Evolutionary conservation across 2,888 invertebrate genomes (phyloP).

Genomic region (Geophilus truncorum): DNA sequence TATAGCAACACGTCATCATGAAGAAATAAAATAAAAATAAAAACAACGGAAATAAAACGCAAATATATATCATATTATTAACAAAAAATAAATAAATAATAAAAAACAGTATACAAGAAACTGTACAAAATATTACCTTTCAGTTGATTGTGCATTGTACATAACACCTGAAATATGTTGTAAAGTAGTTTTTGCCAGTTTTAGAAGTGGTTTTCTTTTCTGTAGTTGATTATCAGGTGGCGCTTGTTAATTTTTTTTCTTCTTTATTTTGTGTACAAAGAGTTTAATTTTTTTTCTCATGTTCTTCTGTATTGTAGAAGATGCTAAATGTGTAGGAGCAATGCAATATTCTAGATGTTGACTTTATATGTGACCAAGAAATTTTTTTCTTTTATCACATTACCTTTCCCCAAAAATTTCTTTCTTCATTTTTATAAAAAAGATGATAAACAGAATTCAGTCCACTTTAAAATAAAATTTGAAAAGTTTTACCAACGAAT

Average conservation of each 20-base stretch:
- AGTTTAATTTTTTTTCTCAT: neutral
- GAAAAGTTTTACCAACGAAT: too few species aligned
- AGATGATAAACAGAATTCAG: neutral
- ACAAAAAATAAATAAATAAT: neutral
- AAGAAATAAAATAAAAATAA: neutral
- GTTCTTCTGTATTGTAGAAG: constrained; percentile 11
- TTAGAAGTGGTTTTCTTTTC: constrained; percentile 8
- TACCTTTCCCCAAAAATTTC: neutral
- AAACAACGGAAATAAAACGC: neutral
- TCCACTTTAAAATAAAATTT: neutral
- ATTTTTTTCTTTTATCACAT: neutral
- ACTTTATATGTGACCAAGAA: neutral
- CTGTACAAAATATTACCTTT: neutral
- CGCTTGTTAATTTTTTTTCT: constrained; percentile 2
- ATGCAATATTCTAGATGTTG: constrained; percentile 6
- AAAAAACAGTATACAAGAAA: neutral
- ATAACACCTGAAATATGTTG: constrained; percentile 23
- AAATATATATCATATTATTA: neutral
- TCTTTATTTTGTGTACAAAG: neutral
- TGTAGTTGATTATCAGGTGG: constrained; percentile 14
- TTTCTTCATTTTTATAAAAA: neutral
- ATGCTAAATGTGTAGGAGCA: constrained; percentile 23
- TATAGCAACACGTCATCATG: neutral
- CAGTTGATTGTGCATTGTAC: neutral
- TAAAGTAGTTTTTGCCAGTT: constrained; percentile 4